Evolutionary conservation across 2,113 vertebrate species (phyloP).

Genomic region (Acanthochromis polyacanthus): DNA sequence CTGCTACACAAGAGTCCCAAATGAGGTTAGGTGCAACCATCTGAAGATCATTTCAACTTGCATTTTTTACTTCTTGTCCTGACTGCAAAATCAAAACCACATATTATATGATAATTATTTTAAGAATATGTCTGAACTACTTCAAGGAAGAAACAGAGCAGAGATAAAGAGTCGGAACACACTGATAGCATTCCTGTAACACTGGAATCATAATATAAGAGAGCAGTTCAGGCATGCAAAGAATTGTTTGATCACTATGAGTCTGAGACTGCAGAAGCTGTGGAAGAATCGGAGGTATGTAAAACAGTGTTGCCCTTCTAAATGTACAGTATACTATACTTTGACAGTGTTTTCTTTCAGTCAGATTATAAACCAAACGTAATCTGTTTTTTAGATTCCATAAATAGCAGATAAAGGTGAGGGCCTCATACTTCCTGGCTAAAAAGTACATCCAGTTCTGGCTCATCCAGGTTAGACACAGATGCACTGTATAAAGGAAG

Average conservation of each 20-base stretch:
- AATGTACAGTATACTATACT: no score
- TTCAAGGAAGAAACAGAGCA: not conserved
- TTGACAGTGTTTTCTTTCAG: no score
- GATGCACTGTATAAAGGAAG: not conserved
- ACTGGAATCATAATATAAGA: not conserved
- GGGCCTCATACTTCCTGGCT: not conserved
- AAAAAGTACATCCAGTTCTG: not conserved
- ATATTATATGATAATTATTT: conserved; percentile 3
- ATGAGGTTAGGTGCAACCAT: not conserved
- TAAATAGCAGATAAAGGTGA: not conserved
- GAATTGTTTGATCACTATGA: not conserved
- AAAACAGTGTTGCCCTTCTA: not conserved
- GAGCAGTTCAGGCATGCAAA: conserved; percentile 27
- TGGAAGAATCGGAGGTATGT: not conserved
- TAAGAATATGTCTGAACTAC: conserved; percentile 23
- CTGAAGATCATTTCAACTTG: not conserved
- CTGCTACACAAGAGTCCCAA: no score
- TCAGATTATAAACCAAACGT: not conserved
- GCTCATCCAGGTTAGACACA: not conserved
- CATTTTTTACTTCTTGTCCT: not conserved
- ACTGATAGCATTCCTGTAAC: not conserved
- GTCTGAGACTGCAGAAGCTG: not conserved
- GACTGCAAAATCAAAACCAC: conserved; percentile 17
- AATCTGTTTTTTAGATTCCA: not conserved
- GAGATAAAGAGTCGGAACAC: not conserved